Percentiles rank a stretch among this genome's conserved stretches.
Conservation (phyloP, 1,140 invertebrate species). For the Lysiphlebus fabarum region DNA sequence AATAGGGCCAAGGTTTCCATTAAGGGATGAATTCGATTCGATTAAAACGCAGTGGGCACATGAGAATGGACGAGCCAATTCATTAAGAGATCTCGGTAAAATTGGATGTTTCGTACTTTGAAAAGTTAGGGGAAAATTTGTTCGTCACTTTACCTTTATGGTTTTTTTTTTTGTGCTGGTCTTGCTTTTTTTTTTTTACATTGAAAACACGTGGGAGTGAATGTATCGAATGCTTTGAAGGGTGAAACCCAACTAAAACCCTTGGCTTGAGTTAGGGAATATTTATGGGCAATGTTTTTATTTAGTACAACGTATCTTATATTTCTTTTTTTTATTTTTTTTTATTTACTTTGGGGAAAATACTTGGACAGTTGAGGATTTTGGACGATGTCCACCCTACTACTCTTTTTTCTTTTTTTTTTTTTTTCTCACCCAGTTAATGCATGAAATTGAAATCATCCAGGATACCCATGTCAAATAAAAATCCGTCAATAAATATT, state of each 20-base stretch:
- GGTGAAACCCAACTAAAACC: conserved; percentile 3
- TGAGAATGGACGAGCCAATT: conserved; percentile 9
- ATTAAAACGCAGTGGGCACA: neutral
- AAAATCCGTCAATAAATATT: too few species aligned
- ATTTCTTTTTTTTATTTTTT: neutral
- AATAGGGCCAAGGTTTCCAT: neutral
- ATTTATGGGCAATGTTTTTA: conserved; percentile 36
- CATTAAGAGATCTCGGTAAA: conserved; percentile 1
- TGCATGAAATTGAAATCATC: conserved; percentile 11
- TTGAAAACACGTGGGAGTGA: conserved; percentile 19
- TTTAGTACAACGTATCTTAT: conserved; percentile 28
- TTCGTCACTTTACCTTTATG: conserved; percentile 4
- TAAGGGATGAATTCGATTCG: neutral
- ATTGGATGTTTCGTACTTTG: conserved; percentile 2
- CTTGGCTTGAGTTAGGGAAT: conserved; percentile 21
- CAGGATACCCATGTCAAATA: conserved; percentile 16
- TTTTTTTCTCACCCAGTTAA: too few species aligned
- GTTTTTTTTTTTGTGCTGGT: neutral
- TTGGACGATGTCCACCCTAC: conserved; percentile 17
- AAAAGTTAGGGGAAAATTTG: conserved; percentile 4
- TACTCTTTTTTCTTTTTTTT: neutral
- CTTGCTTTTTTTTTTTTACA: neutral
- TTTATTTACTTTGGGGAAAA: too few species aligned
- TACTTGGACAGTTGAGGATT: conserved; percentile 3
- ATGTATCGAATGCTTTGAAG: conserved; percentile 13